These are phyloP conservation scores for Cheilosia grossa DNA, from an alignment of 2,888 invertebrate genomes.

Conservation along the genomic window DNA sequence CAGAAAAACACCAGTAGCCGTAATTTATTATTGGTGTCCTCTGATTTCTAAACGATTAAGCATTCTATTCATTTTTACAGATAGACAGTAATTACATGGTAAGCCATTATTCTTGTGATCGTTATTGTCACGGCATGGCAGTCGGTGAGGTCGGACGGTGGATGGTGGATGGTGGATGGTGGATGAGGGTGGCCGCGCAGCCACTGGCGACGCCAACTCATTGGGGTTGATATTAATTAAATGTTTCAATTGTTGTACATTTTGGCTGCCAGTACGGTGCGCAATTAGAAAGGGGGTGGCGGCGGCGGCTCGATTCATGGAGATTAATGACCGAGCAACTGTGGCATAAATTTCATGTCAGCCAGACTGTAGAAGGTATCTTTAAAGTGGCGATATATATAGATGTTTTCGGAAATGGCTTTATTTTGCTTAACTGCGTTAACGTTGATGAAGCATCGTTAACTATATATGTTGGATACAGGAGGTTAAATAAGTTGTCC, in stretches of 20 bases:
- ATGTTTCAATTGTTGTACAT: conserved; percentile 73
- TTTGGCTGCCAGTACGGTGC: conserved; percentile 57
- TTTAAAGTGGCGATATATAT: conserved; percentile 28
- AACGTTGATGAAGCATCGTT: conserved; percentile 56
- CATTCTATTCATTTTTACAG: conserved; percentile 74
- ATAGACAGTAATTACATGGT: conserved; percentile 75
- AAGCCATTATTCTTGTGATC: conserved; percentile 72
- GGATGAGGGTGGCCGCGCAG: neutral
- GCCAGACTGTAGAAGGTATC: conserved; percentile 34
- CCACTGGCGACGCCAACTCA: conserved; percentile 13
- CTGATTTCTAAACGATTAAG: conserved; percentile 75
- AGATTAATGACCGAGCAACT: conserved; percentile 63
- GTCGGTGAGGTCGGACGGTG: neutral
- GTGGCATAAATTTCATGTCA: conserved; percentile 60
- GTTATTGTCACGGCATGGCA: conserved; percentile 62
- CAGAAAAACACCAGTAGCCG: conserved; percentile 56
- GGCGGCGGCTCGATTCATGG: conserved; percentile 47
- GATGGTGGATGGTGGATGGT: neutral
- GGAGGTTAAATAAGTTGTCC: neutral
- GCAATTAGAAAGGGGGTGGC: conserved; percentile 28
- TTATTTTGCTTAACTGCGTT: conserved; percentile 57
- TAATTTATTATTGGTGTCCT: conserved; percentile 75
- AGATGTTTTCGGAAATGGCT: conserved; percentile 31
- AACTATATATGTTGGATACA: conserved; percentile 27
- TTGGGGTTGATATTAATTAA: conserved; percentile 72